phyloP scores from a whole-genome alignment of 2,797 vertebrate genomes.

The Rhinella marina region DNA sequence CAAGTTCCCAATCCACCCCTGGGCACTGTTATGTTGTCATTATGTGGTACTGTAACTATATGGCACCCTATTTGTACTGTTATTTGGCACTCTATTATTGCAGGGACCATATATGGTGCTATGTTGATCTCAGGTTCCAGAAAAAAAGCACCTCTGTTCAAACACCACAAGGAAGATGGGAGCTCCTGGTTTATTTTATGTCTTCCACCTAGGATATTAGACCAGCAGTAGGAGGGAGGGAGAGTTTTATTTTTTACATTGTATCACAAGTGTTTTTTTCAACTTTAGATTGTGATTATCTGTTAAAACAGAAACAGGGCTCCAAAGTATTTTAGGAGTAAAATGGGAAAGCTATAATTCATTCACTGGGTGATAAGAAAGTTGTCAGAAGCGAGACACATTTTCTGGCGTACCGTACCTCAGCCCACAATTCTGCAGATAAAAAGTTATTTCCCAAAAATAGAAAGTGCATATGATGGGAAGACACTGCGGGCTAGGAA shows the following conservation, averaged over 20 bases:
- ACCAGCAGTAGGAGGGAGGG: not conserved
- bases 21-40: too few relatives aligned
- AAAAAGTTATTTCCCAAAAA: not conserved
- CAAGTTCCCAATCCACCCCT: too few relatives aligned
- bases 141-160: not conserved
- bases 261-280: not conserved
- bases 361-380: not conserved
- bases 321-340: not conserved
- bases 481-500: not conserved
- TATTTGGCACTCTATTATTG: not conserved
- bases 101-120: too few relatives aligned
- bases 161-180: too few relatives aligned
- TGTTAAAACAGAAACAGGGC: not conserved
- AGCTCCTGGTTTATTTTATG: too few relatives aligned
- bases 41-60: too few relatives aligned
- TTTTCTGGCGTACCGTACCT: not conserved
- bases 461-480: not conserved
- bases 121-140: too few relatives aligned
- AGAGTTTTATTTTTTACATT: not conserved
- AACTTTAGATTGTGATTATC: not conserved
- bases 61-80: too few relatives aligned
- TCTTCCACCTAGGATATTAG: not conserved
- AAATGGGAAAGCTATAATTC: constrained; percentile 5
- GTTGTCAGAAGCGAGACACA: constrained; percentile 2
- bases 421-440: not conserved